Evolutionary conservation across 2,888 invertebrate species (phyloP).

Genomic region (Acanthococcus lagerstroemiae): DNA sequence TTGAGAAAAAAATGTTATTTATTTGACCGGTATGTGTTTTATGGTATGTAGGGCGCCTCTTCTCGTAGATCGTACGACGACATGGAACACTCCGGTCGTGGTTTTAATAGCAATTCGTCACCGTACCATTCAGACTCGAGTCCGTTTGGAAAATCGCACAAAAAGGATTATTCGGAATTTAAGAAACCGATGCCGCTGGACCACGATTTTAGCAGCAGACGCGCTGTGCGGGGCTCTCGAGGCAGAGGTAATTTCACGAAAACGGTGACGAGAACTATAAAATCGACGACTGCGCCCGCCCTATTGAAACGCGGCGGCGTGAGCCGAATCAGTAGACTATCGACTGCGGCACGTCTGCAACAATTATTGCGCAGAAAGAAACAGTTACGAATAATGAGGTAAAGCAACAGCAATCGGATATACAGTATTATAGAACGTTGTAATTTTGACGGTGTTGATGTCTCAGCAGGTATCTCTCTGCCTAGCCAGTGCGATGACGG

Average conservation of each 20-base stretch:
- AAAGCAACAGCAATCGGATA: slow-evolving; percentile 2
- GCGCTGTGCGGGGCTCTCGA: neutral
- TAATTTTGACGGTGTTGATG: no score
- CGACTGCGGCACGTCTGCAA: slow-evolving; percentile 10
- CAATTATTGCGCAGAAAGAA: slow-evolving; percentile 18
- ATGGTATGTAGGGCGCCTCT: slow-evolving; percentile 8
- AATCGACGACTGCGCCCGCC: neutral
- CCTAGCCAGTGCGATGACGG: no score
- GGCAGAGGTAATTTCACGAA: neutral
- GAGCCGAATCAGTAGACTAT: slow-evolving; percentile 2
- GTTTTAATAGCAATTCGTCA: slow-evolving; percentile 4
- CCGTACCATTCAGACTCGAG: slow-evolving; percentile 21
- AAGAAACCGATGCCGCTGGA: slow-evolving; percentile 17
- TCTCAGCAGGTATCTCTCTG: no score
- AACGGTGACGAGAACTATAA: neutral
- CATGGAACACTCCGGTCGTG: slow-evolving; percentile 14
- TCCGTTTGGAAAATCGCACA: slow-evolving; percentile 13
- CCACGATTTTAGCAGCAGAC: slow-evolving; percentile 10
- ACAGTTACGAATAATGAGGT: slow-evolving; percentile 18
- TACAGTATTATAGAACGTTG: neutral
- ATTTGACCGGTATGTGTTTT: neutral
- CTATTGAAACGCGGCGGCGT: neutral
- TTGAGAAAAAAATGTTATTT: no score
- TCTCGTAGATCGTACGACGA: slow-evolving; percentile 26
- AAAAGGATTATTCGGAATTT: slow-evolving; percentile 15